Evolutionary conservation across 1,140 invertebrate species (phyloP).

Genomic region (Sminthurides bifidus): DNA sequence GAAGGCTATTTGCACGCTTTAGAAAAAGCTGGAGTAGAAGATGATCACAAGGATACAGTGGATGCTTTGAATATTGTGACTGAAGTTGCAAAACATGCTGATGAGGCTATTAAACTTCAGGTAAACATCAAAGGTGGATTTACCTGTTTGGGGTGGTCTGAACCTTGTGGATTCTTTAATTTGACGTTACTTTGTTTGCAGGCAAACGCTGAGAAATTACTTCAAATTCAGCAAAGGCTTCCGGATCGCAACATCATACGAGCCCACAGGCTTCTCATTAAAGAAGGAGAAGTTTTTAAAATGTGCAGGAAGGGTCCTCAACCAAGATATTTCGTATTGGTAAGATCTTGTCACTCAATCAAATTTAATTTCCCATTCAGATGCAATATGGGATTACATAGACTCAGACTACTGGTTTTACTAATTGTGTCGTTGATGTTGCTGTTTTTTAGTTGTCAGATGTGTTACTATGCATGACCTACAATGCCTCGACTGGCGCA

Average conservation of each 20-base stretch:
- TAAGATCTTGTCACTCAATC: constrained; percentile 36
- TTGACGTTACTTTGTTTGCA: neutral
- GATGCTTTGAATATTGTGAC: constrained; percentile 55
- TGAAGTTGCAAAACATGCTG: constrained; percentile 60
- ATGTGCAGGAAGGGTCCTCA: constrained; percentile 54
- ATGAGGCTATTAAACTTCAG: constrained; percentile 53
- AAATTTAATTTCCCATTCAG: constrained; percentile 4
- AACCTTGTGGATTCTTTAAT: too few species aligned
- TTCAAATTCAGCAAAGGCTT: constrained; percentile 46
- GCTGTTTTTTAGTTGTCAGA: constrained; percentile 52
- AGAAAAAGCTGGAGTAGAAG: constrained; percentile 43
- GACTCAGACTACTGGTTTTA: neutral
- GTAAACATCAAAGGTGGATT: neutral
- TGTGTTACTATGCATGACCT: constrained; percentile 52
- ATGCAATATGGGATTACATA: neutral
- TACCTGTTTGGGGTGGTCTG: neutral
- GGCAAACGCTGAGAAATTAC: constrained; percentile 46
- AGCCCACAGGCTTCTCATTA: constrained; percentile 54
- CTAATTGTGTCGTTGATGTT: too few species aligned
- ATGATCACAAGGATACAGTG: constrained; percentile 54
- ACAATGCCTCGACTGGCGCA: constrained; percentile 39
- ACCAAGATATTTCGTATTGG: constrained; percentile 57
- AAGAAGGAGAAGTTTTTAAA: constrained; percentile 56
- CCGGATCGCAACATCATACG: constrained; percentile 52
- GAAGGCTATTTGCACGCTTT: constrained; percentile 54